phyloP scores from a whole-genome alignment of 2,113 vertebrate genomes.

The Eptatretus burgeri region DNA sequence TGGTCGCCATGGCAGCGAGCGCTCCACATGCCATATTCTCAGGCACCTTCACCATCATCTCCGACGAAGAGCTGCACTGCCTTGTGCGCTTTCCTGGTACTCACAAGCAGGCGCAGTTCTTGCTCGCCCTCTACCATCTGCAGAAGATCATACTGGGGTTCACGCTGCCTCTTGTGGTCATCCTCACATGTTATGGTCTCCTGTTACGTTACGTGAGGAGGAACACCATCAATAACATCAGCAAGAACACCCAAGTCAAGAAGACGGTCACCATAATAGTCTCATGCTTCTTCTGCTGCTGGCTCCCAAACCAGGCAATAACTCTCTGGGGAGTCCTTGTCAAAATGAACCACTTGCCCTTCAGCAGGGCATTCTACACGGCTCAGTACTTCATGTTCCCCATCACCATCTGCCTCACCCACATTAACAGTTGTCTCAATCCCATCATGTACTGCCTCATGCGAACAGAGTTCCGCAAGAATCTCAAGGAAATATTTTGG shows the following conservation, averaged over 20 bases:
- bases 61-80: constrained; percentile 52
- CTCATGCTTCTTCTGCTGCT: constrained; percentile 67
- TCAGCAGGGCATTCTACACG: constrained; percentile 54
- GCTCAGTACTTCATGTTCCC: constrained; percentile 65
- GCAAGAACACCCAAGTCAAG: constrained; percentile 57
- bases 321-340: constrained; percentile 69
- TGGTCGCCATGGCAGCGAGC: constrained; percentile 32
- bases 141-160: constrained; percentile 77
- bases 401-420: constrained; percentile 60
- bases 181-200: constrained; percentile 47
- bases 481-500: constrained; percentile 51
- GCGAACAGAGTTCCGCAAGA: constrained; percentile 65
- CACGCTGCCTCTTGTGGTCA: constrained; percentile 34
- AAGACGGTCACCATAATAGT: constrained; percentile 69
- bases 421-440: constrained; percentile 89
- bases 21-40: constrained; percentile 62
- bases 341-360: constrained; percentile 60
- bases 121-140: constrained; percentile 57
- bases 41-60: constrained; percentile 36
- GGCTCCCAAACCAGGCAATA: constrained; percentile 78
- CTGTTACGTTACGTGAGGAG: constrained; percentile 47
- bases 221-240: constrained; percentile 29
- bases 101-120: constrained; percentile 35
- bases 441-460: constrained; percentile 72
- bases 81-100: constrained; percentile 48